Evolutionary conservation across 2,888 invertebrate genomes (phyloP), one percentile per base, ranked within the genome.

Genomic region (Ferdinandea cuprea): DNA sequence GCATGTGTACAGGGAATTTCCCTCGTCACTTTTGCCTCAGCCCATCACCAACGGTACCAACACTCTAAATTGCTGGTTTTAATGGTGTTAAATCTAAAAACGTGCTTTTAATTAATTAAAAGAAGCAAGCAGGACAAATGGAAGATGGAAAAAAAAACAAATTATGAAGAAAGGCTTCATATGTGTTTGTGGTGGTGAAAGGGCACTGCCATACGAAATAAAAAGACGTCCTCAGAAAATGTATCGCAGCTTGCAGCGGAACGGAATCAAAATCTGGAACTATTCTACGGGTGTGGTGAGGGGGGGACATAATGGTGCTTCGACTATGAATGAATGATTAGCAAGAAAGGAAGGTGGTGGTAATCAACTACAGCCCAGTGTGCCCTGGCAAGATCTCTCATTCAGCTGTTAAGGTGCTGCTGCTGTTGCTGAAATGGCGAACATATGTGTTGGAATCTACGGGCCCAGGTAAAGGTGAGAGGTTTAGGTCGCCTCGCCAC

Each of bases 61-160:
- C 48, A 73, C 73, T 54, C 63, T 74, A 68, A 73, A 73, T 71
- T 78, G 68, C 63, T 50, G 61, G 65, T 65, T 69, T 74, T 84
- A 74, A 79, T 79, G 84, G 84, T 84, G 84, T 84, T 74, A 84
- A 84, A 73, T 79, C 78, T 61, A 74, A 80, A n/a, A 83, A 81
- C 54, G 80, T 85, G 83, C 85, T 80, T 79, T 83, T 85, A 85
- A 85, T 85, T 85, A 84, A 85, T 71, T 74, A 84, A 63, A 83
- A 78, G 63, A 84, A 69, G 52, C 63, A 65, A 37, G 65, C 59
- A 63, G 35, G 56, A 46, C 19, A 32, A 48, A 15, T 7, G 19
- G 21, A 56, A 74, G 40, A 28, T 74, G 40, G 7, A 63, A 54
- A 48, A 78, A 72, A 6, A 15, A 40, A 40, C 4, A 40, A 13